Conservation (phyloP, 2,888 invertebrate species). For the Phlogophora meticulosa region DNA sequence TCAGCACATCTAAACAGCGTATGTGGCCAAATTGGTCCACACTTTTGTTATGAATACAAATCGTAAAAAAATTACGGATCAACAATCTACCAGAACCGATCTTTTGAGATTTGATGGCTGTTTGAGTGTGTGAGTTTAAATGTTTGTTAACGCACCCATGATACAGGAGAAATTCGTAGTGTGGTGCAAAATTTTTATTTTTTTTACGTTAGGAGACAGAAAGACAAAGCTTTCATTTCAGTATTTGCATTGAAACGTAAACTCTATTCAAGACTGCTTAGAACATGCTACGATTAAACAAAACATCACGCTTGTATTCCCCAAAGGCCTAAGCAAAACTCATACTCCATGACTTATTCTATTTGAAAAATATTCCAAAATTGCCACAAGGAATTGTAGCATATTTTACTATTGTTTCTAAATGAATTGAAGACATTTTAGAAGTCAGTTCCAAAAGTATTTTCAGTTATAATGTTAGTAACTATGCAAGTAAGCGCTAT, state of each 20-base stretch:
- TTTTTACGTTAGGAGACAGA: too few relatives aligned
- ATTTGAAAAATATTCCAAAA: neutral
- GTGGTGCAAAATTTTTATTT: neutral
- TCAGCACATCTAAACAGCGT: too few relatives aligned
- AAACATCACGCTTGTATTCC: too few relatives aligned
- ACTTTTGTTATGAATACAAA: too few relatives aligned
- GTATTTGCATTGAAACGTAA: neutral
- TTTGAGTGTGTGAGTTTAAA: too few relatives aligned
- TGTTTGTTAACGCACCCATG: too few relatives aligned
- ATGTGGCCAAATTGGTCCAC: too few relatives aligned
- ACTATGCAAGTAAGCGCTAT: slow-evolving; percentile 7
- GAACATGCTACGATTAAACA: neutral
- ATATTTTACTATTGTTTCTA: neutral
- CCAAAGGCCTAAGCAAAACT: too few relatives aligned
- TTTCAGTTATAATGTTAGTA: slow-evolving; percentile 1
- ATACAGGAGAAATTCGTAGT: too few relatives aligned
- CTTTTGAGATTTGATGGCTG: too few relatives aligned
- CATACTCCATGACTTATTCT: neutral
- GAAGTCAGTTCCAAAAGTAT: neutral
- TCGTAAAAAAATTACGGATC: too few relatives aligned
- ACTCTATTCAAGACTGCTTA: slow-evolving; percentile 10
- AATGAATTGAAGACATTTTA: neutral
- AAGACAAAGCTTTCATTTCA: neutral
- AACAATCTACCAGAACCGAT: too few relatives aligned
- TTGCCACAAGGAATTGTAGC: neutral